phyloP scores from a whole-genome alignment of 2,797 vertebrate genomes.

The Rhinella marina region DNA sequence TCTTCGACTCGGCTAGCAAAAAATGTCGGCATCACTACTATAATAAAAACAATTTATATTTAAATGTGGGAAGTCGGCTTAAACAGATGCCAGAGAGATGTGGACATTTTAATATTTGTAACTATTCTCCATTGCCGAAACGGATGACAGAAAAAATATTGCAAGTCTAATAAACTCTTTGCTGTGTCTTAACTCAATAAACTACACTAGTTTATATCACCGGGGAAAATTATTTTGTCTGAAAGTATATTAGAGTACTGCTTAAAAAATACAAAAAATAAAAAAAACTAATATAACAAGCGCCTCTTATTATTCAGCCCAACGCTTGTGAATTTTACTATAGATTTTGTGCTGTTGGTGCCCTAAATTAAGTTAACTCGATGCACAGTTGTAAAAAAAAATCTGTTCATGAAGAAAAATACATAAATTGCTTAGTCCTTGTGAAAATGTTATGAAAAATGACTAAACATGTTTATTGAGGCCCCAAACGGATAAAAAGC shows the following conservation, averaged over 20 bases:
- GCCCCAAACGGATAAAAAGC: constrained; percentile 30
- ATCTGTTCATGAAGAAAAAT: constrained; percentile 53
- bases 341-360: constrained; percentile 66
- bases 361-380: constrained; percentile 63
- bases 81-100: constrained; percentile 43
- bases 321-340: constrained; percentile 67
- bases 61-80: not conserved
- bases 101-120: constrained; percentile 65
- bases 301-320: constrained; percentile 66
- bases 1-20: not conserved
- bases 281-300: constrained; percentile 57
- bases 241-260: constrained; percentile 64
- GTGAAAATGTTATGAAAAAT: constrained; percentile 47
- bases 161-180: constrained; percentile 66
- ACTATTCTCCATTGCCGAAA: constrained; percentile 42
- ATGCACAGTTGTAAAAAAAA: constrained; percentile 65
- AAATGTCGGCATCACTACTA: not conserved
- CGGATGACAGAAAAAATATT: constrained; percentile 45
- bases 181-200: constrained; percentile 66
- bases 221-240: constrained; percentile 51
- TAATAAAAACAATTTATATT: not conserved
- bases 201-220: constrained; percentile 62
- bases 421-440: constrained; percentile 39
- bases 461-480: constrained; percentile 23
- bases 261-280: constrained; percentile 55